Conservation (phyloP, 2,888 invertebrate genomes). For the Parthenolecanium corni region DNA sequence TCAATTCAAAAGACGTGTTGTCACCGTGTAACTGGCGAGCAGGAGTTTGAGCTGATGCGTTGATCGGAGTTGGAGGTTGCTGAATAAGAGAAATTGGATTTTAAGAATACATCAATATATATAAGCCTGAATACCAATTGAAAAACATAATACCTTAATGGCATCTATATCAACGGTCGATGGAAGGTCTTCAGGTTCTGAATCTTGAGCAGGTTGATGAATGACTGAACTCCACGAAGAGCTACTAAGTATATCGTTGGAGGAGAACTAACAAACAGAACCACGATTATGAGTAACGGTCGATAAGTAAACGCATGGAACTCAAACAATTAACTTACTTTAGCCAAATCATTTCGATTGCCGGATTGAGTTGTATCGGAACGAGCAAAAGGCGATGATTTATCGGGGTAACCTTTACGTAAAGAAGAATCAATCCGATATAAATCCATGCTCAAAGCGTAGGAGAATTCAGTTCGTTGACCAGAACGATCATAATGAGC, state of each 20-base stretch:
- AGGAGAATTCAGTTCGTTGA: too few species aligned
- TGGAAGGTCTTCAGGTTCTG: conserved; percentile 50
- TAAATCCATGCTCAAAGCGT: conserved; percentile 10
- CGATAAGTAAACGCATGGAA: neutral
- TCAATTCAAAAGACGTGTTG: conserved; percentile 24
- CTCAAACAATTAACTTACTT: neutral
- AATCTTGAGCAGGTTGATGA: conserved; percentile 42
- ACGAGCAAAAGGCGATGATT: conserved; percentile 2
- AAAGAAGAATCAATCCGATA: conserved; percentile 10
- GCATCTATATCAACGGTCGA: conserved; percentile 57
- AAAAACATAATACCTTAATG: conserved; percentile 41
- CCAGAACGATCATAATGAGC: too few species aligned
- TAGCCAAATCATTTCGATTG: neutral
- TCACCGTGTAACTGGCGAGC: conserved; percentile 29
- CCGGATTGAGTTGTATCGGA: neutral
- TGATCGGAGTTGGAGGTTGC: conserved; percentile 34
- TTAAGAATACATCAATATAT: neutral
- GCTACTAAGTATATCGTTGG: conserved; percentile 35
- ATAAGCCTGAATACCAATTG: neutral
- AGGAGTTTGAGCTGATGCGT: conserved; percentile 33
- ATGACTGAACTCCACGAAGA: conserved; percentile 38
- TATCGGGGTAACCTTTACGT: conserved; percentile 5
- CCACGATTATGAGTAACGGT: too few species aligned
- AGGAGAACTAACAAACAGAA: neutral
- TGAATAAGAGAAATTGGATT: too few species aligned